Evolutionary conservation across 2,113 vertebrate species (phyloP), one percentile per base, ranked within the genome.

Genomic region (Verasper variegatus): DNA sequence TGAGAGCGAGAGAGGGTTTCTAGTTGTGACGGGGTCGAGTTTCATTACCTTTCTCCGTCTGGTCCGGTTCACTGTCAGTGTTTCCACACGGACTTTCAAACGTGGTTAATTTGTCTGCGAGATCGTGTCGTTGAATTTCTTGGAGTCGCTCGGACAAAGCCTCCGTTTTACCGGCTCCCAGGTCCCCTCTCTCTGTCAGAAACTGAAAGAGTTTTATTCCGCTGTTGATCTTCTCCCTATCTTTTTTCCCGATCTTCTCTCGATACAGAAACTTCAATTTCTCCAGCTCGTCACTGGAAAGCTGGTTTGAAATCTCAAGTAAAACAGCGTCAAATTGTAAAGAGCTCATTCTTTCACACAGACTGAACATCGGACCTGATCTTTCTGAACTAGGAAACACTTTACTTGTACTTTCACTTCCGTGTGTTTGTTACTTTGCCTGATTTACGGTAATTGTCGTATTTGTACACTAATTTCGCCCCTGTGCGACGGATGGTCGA

Each of bases 231-330:
- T 0, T 1, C 24, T 95, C 92, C 0, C 75, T 49, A 12, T 71
- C 88, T 26, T 80, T 74, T 51, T 95, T 96, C 1, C 65, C n/a
- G 11, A 96, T 86, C 0, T 5, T 0, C 0, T 27, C 4, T 1
- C 0, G 0, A 66, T 93, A 94, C 8, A 97, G 70, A 60, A 93
- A 96, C 86, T 95, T 96, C 0, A 97, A 3, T 0, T 4, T 0
- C 0, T 1, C 0, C 17, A 97, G 52, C 7, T 96, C 75, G 0
- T 1, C 0, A 0, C 0, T 1, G 0, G 70, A 17, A 8, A 97
- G 58, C 1, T 62, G 18, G 1, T 21, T 35, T 0, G 96, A 95
- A 45, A 97, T 81, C 0, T 83, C 35, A 40, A 94, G 27, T 70
- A 95, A 77, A 37, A 95, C 26, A 0, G 0, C 0, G 26, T 90